phyloP scores from a whole-genome alignment of 1,140 invertebrate species.

The Drosophila dunni region DNA sequence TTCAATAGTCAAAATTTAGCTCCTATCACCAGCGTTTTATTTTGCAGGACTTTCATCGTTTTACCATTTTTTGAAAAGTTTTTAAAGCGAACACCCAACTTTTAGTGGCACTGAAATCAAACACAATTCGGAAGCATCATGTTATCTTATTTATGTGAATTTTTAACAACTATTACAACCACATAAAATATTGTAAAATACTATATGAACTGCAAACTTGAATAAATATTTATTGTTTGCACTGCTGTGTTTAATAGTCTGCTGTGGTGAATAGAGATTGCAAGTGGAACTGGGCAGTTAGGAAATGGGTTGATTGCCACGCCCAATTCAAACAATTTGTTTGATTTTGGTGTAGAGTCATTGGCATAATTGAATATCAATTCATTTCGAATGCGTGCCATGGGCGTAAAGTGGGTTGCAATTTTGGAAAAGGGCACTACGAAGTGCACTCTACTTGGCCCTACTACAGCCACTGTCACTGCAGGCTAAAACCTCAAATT shows the following conservation, averaged over 20 bases:
- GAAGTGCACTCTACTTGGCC: neutral
- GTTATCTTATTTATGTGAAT: conserved; percentile 36
- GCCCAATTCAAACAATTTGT: conserved; percentile 22
- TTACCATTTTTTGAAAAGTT: neutral
- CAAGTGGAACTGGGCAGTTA: conserved; percentile 11
- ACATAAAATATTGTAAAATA: conserved; percentile 69
- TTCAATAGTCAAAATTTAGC: too few relatives aligned
- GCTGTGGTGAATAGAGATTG: neutral
- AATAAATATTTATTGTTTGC: conserved; percentile 81
- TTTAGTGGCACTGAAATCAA: neutral
- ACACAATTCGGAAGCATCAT: conserved; percentile 21
- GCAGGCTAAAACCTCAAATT: conserved; percentile 51
- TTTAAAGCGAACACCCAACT: neutral
- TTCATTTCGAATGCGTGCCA: conserved; percentile 67
- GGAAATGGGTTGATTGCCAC: conserved; percentile 23
- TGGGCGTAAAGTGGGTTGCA: neutral
- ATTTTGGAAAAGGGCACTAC: neutral
- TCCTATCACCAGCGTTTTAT: too few relatives aligned
- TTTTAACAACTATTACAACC: conserved; percentile 60
- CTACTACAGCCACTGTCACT: conserved; percentile 8
- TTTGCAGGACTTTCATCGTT: too few relatives aligned
- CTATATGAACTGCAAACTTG: conserved; percentile 75
- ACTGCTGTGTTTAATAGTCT: conserved; percentile 10
- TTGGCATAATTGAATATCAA: conserved; percentile 82
- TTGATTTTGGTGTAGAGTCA: conserved; percentile 28